Conservation (phyloP, 2,888 invertebrate species). For the Drosophila pegasa region DNA sequence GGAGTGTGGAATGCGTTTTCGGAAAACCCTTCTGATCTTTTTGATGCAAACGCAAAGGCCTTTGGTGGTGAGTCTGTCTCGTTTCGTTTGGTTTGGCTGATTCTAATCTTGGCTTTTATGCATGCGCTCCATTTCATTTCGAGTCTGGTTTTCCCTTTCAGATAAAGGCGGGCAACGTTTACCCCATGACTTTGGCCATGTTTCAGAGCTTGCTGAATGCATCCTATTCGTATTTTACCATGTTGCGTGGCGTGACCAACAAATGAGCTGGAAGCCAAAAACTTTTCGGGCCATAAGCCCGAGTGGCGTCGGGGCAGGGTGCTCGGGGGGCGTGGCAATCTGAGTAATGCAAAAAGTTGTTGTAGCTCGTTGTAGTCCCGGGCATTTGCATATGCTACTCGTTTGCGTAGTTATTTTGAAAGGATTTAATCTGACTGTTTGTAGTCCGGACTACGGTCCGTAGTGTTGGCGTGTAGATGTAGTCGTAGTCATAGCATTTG, state of each 20-base stretch:
- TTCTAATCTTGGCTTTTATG: slow-evolving; percentile 70
- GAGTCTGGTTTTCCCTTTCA: slow-evolving; percentile 51
- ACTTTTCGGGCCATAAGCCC: slow-evolving; percentile 55
- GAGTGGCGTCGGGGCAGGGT: not conserved
- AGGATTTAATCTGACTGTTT: slow-evolving; percentile 71
- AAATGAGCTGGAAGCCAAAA: slow-evolving; percentile 76
- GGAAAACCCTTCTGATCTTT: slow-evolving; percentile 76
- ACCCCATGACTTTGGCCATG: slow-evolving; percentile 76
- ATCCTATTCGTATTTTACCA: slow-evolving; percentile 83
- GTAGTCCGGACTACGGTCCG: slow-evolving; percentile 10
- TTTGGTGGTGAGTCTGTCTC: slow-evolving; percentile 71
- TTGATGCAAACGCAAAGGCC: slow-evolving; percentile 78
- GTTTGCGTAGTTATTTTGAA: slow-evolving; percentile 68
- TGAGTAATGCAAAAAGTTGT: slow-evolving; percentile 78
- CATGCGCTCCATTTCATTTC: slow-evolving; percentile 64
- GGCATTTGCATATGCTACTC: slow-evolving; percentile 75
- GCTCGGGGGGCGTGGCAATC: slow-evolving; percentile 59
- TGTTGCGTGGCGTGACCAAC: slow-evolving; percentile 79
- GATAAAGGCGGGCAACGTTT: slow-evolving; percentile 71
- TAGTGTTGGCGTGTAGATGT: slow-evolving; percentile 33
- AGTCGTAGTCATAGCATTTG: slow-evolving; percentile 15
- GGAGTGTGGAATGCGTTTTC: slow-evolving; percentile 66
- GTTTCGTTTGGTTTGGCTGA: slow-evolving; percentile 57
- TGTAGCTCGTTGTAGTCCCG: slow-evolving; percentile 40
- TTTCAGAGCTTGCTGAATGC: slow-evolving; percentile 82